Conservation (phyloP, 1,140 invertebrate species). For the Nymphalis io region DNA sequence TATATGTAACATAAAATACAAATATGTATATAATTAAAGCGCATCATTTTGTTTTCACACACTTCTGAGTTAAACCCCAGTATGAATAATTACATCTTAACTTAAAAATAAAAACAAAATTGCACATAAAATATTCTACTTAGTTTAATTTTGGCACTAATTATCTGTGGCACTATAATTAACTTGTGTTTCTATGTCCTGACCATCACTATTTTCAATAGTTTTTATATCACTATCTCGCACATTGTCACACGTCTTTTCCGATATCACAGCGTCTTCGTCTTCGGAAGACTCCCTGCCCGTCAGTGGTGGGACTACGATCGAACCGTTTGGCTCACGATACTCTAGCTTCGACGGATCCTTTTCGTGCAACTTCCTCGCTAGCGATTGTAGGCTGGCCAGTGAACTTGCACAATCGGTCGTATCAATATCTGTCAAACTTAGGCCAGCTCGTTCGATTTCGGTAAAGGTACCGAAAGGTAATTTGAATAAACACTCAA, state of each 20-base stretch:
- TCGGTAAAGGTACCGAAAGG: conserved; percentile 98
- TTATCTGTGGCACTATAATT: conserved; percentile 82
- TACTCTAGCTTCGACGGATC: conserved; percentile 88
- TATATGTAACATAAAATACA: conserved; percentile 67
- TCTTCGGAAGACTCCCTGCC: conserved; percentile 73
- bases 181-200: conserved; percentile 70
- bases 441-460: conserved; percentile 93
- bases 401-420: conserved; percentile 96
- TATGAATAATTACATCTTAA: conserved; percentile 72
- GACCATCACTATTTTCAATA: conserved; percentile 70
- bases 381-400: conserved; percentile 89
- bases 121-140: conserved; percentile 80
- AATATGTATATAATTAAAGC: conserved; percentile 75
- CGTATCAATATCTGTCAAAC: conserved; percentile 95
- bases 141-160: conserved; percentile 82
- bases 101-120: conserved; percentile 80
- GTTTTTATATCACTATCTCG: conserved; percentile 71
- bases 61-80: conserved; percentile 64
- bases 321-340: conserved; percentile 75
- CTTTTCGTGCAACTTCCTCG: conserved; percentile 91
- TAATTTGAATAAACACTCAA: conserved; percentile 95
- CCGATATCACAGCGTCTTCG: conserved; percentile 60
- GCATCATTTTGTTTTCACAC: conserved; percentile 76
- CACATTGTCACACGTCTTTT: conserved; percentile 63
- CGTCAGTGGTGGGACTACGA: conserved; percentile 43